These are phyloP conservation scores for Clarias batrachus DNA, from an alignment of 2,113 vertebrate species.

Conservation along the genomic window DNA sequence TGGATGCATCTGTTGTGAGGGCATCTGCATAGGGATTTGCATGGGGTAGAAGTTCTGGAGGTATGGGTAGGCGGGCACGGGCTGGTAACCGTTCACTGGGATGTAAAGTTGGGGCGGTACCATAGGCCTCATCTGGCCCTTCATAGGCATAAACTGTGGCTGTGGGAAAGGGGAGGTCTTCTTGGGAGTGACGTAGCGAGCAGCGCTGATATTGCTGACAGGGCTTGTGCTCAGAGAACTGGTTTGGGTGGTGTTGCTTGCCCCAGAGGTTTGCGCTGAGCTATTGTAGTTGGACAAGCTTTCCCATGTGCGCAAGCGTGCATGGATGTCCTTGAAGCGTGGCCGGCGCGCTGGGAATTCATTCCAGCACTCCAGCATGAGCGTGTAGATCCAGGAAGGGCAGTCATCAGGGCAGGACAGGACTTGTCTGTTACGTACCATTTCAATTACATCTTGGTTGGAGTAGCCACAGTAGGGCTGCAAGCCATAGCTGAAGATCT, in stretches of 20 bases:
- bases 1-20: conserved; percentile 84
- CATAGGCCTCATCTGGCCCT: conserved; percentile 87
- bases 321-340: conserved; percentile 93
- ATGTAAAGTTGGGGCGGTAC: conserved; percentile 94
- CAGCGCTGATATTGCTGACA: conserved; percentile 88
- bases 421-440: conserved; percentile 87
- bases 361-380: conserved; percentile 96
- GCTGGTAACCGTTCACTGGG: conserved; percentile 94
- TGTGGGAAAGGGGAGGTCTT: conserved; percentile 87
- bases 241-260: conserved; percentile 94
- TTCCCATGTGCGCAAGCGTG: conserved; percentile 90
- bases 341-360: conserved; percentile 89
- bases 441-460: conserved; percentile 96
- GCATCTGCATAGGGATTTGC: conserved; percentile 91
- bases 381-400: conserved; percentile 88
- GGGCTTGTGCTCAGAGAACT: conserved; percentile 97
- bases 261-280: conserved; percentile 89
- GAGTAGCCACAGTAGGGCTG: conserved; percentile 96
- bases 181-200: conserved; percentile 87
- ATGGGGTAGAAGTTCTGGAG: conserved; percentile 95
- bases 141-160: conserved; percentile 88
- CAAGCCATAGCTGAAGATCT: conserved; percentile 95
- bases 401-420: conserved; percentile 92
- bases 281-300: conserved; percentile 88
- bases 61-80: conserved; percentile 88